Percentiles rank a stretch among this genome's conserved stretches.
Conservation (phyloP, 2,113 vertebrate species). For the Eudyptes chrysolophus region DNA sequence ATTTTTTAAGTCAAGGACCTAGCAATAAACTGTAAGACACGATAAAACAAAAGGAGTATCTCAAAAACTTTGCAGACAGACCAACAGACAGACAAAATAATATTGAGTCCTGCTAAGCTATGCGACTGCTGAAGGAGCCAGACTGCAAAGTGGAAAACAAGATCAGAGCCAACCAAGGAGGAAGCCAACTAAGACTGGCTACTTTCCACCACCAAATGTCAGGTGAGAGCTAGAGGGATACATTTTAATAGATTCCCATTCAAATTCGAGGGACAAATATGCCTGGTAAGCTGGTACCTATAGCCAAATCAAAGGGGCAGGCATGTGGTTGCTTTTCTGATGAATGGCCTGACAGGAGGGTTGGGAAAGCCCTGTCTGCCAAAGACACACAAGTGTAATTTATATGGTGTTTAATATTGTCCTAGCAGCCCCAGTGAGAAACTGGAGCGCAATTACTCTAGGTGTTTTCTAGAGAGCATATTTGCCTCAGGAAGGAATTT, state of each 20-base stretch:
- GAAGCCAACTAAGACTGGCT: slow-evolving; percentile 33
- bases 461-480: background rate
- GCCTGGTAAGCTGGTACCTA: background rate
- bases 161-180: background rate
- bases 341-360: background rate
- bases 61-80: background rate
- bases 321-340: background rate
- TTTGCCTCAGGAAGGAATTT: background rate
- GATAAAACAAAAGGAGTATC: background rate
- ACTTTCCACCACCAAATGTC: background rate
- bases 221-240: background rate
- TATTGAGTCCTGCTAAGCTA: background rate
- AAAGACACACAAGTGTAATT: background rate
- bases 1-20: background rate
- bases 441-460: background rate
- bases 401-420: background rate
- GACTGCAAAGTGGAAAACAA: slow-evolving; percentile 29
- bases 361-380: background rate
- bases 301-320: background rate
- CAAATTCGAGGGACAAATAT: background rate
- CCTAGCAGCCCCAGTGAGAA: background rate
- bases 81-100: background rate
- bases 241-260: background rate
- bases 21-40: background rate
- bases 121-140: slow-evolving; percentile 2